Evolutionary conservation across 2,888 invertebrate species (phyloP), one percentile per base, ranked within the genome.

Genomic region (Andrena hattorfiana): DNA sequence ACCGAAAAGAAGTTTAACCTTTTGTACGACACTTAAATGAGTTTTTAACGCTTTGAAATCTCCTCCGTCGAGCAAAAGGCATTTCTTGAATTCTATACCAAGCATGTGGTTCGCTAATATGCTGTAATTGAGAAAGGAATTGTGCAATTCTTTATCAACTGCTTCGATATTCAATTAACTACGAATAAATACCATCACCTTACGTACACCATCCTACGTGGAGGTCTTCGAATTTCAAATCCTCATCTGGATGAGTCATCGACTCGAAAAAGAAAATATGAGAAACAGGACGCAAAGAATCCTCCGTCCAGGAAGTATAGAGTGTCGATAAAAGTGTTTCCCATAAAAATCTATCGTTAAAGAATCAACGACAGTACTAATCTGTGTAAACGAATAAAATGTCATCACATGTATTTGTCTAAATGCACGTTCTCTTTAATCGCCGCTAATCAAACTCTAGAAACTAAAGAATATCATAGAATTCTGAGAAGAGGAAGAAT

Each of bases 171-270:
- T 51, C 16, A 30, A 30, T 30, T 49, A 67, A 30, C 8, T 13
- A 5, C 54, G 54, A 35, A 20, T 35, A 49, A 68, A 8, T 49
- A 6, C 32, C 32, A 8, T 8, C 32, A 32, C 32, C 7, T 8
- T 32, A 32, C n/a, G 7, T 16, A 32, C 51, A 30, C 23, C 23
- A 51, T 67, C 32, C 32, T 16, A 20, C 51, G 30, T 20, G 23
- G n/a, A 32, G 23, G 30, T 54, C 51, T 51, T 7, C 30, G 23
- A 8, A 7, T 54, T 54, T 54, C 67, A 68, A 68, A 68, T 51
- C 54, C 16, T 3, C 32, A 16, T 23, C 16, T 13, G 42, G 42
- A 42, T 42, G 3, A 42, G 42, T 42, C 4, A 42, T 16, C 16
- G 4, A 1, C 42, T 16, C 42, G 4, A 42, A 16, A 42, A 42